These are phyloP conservation scores for Maccullochella peelii DNA, from an alignment of 2,113 vertebrate species.

Conservation along the genomic window DNA sequence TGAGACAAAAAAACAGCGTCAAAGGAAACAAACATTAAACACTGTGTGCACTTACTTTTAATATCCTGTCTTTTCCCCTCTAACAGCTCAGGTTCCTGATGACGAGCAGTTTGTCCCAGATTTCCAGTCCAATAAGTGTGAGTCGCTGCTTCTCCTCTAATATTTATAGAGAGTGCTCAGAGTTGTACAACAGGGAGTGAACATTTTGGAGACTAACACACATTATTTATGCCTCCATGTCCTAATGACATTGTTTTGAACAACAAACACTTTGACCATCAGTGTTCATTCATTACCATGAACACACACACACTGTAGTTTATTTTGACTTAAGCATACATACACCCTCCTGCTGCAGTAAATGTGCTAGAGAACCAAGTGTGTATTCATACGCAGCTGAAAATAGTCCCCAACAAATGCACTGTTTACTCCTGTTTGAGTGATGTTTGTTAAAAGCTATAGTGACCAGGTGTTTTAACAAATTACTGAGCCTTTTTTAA, in stretches of 20 bases:
- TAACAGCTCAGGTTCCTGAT: conserved; percentile 92
- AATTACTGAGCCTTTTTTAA: too few species aligned
- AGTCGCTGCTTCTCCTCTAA: conserved; percentile 80
- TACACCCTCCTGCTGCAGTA: too few species aligned
- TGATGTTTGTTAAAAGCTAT: too few species aligned
- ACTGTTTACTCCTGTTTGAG: too few species aligned
- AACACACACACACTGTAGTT: too few species aligned
- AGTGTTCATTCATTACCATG: too few species aligned
- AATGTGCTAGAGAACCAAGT: too few species aligned
- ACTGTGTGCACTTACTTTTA: neutral
- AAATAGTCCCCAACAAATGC: too few species aligned
- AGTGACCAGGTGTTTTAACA: too few species aligned
- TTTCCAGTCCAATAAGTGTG: conserved; percentile 96
- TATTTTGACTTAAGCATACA: too few species aligned
- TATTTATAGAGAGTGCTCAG: neutral
- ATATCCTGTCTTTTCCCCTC: neutral
- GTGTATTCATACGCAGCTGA: too few species aligned
- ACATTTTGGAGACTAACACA: neutral
- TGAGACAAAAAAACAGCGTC: neutral
- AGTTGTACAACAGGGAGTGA: neutral
- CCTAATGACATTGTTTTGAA: neutral
- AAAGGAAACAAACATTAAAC: neutral
- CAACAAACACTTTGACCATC: too few species aligned
- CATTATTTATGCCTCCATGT: neutral
- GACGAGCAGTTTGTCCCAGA: conserved; percentile 98